These are phyloP conservation scores for Dynastes maya DNA, from an alignment of 2,888 invertebrate genomes.

Conservation along the genomic window DNA sequence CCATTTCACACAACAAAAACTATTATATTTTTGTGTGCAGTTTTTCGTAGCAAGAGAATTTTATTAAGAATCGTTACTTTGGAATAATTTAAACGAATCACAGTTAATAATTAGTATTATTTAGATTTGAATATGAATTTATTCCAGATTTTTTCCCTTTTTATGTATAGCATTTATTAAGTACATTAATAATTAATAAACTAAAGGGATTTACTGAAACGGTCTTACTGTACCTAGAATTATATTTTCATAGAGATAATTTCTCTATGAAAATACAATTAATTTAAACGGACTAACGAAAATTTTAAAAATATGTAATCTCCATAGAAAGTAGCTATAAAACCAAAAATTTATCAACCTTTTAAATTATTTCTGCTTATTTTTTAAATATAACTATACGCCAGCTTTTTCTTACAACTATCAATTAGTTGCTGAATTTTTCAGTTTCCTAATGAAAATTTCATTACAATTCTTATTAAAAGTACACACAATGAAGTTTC, in stretches of 20 bases:
- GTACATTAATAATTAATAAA: no score
- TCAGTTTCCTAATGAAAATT: background rate
- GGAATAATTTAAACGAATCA: background rate
- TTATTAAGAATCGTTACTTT: background rate
- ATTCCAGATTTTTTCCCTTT: background rate
- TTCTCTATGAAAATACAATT: background rate
- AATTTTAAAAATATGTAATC: no score
- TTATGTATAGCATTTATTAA: background rate
- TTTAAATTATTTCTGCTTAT: no score
- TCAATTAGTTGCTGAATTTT: no score
- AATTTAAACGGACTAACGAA: no score
- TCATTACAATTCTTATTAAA: background rate
- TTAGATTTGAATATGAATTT: background rate
- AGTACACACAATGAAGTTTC: no score
- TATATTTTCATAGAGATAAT: background rate
- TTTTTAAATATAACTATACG: no score
- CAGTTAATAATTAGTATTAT: background rate
- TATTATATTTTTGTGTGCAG: background rate
- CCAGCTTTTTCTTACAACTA: no score
- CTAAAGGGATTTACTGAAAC: no score
- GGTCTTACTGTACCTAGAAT: no score
- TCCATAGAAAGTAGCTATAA: no score
- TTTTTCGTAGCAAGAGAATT: background rate
- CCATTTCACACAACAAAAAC: background rate
- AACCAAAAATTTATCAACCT: no score